These are phyloP conservation scores for Erpobdella octoculata DNA, from an alignment of 2,888 invertebrate genomes.

Conservation along the genomic window DNA sequence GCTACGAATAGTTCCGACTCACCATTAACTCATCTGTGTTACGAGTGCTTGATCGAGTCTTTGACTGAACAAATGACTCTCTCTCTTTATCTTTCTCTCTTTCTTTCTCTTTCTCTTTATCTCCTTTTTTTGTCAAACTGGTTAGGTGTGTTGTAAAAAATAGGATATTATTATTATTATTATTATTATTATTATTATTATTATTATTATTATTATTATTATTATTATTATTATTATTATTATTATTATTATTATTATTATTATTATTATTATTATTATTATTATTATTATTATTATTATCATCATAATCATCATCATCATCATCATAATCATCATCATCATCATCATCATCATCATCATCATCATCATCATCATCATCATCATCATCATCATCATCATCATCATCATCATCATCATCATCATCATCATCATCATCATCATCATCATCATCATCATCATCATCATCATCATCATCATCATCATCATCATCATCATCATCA, in stretches of 20 bases:
- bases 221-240: neutral
- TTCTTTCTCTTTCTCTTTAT: too few relatives aligned
- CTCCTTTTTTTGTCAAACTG: neutral
- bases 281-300: constrained; percentile 13
- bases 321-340: neutral
- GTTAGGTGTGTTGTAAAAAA: neutral
- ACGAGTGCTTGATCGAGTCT: too few relatives aligned
- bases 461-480: constrained; percentile 17
- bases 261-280: constrained; percentile 7
- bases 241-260: neutral
- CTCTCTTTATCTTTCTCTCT: too few relatives aligned
- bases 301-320: neutral
- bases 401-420: neutral
- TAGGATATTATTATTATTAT: constrained; percentile 4
- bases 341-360: neutral
- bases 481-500: constrained; percentile 18
- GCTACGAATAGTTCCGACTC: too few relatives aligned
- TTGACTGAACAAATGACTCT: too few relatives aligned
- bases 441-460: neutral
- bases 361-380: neutral
- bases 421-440: constrained; percentile 5
- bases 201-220: neutral
- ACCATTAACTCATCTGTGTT: too few relatives aligned
- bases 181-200: neutral
- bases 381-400: neutral